phyloP scores from a whole-genome alignment of 2,888 invertebrate genomes.

The Piscicola geometra region DNA sequence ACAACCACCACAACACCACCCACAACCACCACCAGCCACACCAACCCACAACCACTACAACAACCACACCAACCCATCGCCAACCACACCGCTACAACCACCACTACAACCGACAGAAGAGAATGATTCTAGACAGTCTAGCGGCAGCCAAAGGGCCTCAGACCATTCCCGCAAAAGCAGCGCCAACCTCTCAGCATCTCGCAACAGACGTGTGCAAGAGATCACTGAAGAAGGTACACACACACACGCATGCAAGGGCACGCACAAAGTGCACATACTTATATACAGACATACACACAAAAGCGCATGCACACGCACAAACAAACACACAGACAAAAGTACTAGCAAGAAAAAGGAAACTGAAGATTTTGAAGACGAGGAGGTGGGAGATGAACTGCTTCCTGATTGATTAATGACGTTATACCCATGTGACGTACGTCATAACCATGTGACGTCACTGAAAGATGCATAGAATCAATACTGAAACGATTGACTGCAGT shows the following conservation, averaged over 20 bases:
- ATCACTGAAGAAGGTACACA: slow-evolving; percentile 32
- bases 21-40: too few relatives aligned
- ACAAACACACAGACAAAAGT: neutral
- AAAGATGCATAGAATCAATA: too few relatives aligned
- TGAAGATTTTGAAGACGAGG: slow-evolving; percentile 70
- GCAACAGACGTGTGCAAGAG: neutral
- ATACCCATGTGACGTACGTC: neutral
- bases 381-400: slow-evolving; percentile 69
- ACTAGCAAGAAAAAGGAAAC: neutral
- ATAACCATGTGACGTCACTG: neutral
- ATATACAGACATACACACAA: too few relatives aligned
- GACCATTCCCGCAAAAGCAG: slow-evolving; percentile 25
- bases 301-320: too few relatives aligned
- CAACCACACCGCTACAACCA: too few relatives aligned
- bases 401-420: slow-evolving; percentile 60
- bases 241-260: slow-evolving; percentile 29
- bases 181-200: slow-evolving; percentile 15
- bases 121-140: slow-evolving; percentile 29
- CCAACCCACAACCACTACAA: too few relatives aligned
- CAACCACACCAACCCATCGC: too few relatives aligned
- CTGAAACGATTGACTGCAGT: too few relatives aligned
- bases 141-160: slow-evolving; percentile 1
- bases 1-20: too few relatives aligned
- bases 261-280: too few relatives aligned
- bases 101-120: neutral